phyloP scores from a whole-genome alignment of 2,113 vertebrate species.

The Trachemys scripta region DNA sequence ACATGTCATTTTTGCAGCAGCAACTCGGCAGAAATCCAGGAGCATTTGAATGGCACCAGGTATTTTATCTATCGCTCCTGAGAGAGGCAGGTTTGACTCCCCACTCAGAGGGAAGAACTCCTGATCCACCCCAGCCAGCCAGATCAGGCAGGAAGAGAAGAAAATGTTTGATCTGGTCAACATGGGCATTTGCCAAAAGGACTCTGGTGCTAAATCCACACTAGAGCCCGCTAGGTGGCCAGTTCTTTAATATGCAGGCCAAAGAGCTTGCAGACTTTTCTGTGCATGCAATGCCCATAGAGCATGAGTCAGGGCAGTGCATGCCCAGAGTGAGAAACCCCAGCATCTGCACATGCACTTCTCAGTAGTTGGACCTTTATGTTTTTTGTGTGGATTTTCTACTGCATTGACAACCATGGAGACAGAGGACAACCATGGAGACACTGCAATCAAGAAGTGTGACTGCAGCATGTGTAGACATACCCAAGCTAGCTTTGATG shows the following conservation, averaged over 20 bases:
- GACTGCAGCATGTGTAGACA: not conserved
- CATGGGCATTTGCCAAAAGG: not conserved
- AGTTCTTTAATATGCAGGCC: not conserved
- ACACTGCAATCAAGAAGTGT: not conserved
- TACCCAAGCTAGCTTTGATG: no score
- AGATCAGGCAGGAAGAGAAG: not conserved
- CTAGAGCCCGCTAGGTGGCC: not conserved
- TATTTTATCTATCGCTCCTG: not conserved
- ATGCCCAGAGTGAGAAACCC: accelerated
- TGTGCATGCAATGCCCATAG: not conserved
- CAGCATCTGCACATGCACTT: not conserved
- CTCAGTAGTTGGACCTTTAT: not conserved
- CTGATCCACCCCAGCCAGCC: not conserved
- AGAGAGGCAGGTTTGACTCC: not conserved
- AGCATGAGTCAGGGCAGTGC: accelerated
- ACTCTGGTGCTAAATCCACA: accelerated
- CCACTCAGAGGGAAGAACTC: not conserved
- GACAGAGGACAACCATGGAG: not conserved
- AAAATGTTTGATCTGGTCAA: not conserved
- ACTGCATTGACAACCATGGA: not conserved
- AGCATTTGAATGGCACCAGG: not conserved
- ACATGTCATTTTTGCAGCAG: slow-evolving; percentile 17
- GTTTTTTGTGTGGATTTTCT: not conserved
- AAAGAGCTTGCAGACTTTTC: not conserved
- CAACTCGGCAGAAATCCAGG: not conserved